Evolutionary conservation across 2,797 vertebrate genomes (phyloP).

Genomic region (Poecilia wingei): DNA sequence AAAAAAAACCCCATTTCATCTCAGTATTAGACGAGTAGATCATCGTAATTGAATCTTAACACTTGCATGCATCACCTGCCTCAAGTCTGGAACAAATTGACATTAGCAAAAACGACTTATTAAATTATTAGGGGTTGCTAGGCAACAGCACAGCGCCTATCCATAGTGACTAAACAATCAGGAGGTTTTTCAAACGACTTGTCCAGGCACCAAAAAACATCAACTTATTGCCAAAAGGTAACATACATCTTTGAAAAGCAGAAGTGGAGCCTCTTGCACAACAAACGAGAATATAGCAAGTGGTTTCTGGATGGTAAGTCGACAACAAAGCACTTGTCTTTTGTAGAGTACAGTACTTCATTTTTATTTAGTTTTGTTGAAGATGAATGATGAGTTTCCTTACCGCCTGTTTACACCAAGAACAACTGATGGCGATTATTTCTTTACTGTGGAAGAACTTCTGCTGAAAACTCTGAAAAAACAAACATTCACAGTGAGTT

Average conservation of each 20-base stretch:
- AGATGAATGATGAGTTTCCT: constrained; percentile 65
- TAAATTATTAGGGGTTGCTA: background rate
- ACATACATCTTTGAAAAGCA: no score
- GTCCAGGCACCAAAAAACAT: no score
- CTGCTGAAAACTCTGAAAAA: constrained; percentile 92
- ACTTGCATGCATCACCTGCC: background rate
- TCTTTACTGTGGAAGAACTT: constrained; percentile 99
- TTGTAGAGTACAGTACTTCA: background rate
- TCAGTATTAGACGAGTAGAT: no score
- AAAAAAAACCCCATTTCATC: background rate
- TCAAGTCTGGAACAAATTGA: background rate
- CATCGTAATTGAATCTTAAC: background rate
- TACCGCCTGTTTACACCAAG: constrained; percentile 99
- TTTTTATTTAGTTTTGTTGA: background rate
- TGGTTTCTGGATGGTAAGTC: no score
- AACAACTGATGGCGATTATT: constrained; percentile 98
- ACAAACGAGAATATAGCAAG: no score
- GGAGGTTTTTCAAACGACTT: no score
- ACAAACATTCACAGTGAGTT: constrained; percentile 30
- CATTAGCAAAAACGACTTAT: background rate
- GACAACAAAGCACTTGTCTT: no score
- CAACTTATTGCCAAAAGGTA: no score
- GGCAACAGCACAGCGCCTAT: no score
- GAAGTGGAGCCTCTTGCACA: no score
- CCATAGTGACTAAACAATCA: no score